Evolutionary conservation across 2,888 invertebrate species (phyloP).

Genomic region (Sinelater perroti): DNA sequence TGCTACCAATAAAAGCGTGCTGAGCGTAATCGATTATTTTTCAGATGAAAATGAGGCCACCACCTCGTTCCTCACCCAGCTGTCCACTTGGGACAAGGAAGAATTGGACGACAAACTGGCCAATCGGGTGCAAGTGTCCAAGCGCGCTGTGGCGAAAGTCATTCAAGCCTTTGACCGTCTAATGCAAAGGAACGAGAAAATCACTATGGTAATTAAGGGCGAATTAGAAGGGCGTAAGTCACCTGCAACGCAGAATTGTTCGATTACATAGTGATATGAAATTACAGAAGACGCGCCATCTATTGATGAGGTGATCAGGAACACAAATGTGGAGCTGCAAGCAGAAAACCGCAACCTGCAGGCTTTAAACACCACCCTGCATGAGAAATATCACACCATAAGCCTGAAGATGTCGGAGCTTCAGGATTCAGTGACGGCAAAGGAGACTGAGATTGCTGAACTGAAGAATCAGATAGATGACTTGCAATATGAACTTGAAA

Average conservation of each 20-base stretch:
- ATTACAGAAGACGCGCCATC: slow-evolving; percentile 69
- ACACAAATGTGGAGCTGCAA: slow-evolving; percentile 87
- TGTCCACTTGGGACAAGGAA: slow-evolving; percentile 98
- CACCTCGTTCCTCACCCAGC: slow-evolving; percentile 92
- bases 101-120: slow-evolving; percentile 96
- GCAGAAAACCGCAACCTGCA: slow-evolving; percentile 93
- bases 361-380: slow-evolving; percentile 87
- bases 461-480: slow-evolving; percentile 96
- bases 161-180: slow-evolving; percentile 96
- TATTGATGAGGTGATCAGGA: slow-evolving; percentile 83
- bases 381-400: slow-evolving; percentile 92
- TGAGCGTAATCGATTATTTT: slow-evolving; percentile 50
- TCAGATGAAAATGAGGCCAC: slow-evolving; percentile 95
- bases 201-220: slow-evolving; percentile 87
- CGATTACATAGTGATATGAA: neutral
- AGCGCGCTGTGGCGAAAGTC: slow-evolving; percentile 95
- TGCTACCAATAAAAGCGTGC: neutral
- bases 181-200: slow-evolving; percentile 95
- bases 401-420: slow-evolving; percentile 88
- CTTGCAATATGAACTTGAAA: slow-evolving; percentile 89
- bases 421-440: slow-evolving; percentile 86
- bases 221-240: slow-evolving; percentile 74
- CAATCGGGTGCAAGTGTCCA: slow-evolving; percentile 95
- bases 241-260: neutral
- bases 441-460: slow-evolving; percentile 95